Evolutionary conservation across 2,888 invertebrate species (phyloP).

Genomic region (Onchidella celtica): DNA sequence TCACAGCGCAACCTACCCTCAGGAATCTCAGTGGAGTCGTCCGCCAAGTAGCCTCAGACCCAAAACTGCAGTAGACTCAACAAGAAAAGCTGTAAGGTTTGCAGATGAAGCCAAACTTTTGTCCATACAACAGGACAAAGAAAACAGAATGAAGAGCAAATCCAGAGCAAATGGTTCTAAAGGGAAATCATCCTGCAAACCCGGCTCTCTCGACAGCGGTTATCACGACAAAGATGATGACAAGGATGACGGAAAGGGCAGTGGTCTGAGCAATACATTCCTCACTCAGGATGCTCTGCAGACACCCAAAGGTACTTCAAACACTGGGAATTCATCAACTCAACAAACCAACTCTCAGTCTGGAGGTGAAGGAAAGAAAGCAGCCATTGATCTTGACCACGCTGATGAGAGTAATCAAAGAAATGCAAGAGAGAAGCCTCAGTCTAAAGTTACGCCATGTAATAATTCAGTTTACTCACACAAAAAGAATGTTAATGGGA

Average conservation of each 20-base stretch:
- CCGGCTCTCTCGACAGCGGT: constrained; percentile 10
- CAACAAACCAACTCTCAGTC: not conserved
- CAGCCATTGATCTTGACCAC: no score
- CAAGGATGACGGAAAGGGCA: not conserved
- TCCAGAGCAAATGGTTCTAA: not conserved
- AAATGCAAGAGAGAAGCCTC: no score
- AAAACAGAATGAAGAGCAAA: not conserved
- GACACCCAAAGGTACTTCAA: not conserved
- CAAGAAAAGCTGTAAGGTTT: constrained; percentile 34
- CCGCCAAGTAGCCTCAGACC: not conserved
- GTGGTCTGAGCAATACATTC: not conserved
- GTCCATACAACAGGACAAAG: not conserved
- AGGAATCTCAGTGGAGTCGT: not conserved
- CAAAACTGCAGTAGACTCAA: constrained; percentile 21
- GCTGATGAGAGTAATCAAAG: no score
- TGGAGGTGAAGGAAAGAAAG: not conserved
- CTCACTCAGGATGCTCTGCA: not conserved
- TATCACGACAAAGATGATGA: constrained; percentile 7
- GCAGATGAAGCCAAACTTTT: constrained; percentile 18
- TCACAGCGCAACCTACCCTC: constrained; percentile 17
- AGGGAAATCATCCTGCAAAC: constrained; percentile 28
- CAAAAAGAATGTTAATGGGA: no score
- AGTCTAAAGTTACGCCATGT: no score
- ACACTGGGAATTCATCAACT: not conserved
- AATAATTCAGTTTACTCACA: no score